These are phyloP conservation scores for Cerceris rybyensis DNA, from an alignment of 2,888 invertebrate species.

Conservation along the genomic window DNA sequence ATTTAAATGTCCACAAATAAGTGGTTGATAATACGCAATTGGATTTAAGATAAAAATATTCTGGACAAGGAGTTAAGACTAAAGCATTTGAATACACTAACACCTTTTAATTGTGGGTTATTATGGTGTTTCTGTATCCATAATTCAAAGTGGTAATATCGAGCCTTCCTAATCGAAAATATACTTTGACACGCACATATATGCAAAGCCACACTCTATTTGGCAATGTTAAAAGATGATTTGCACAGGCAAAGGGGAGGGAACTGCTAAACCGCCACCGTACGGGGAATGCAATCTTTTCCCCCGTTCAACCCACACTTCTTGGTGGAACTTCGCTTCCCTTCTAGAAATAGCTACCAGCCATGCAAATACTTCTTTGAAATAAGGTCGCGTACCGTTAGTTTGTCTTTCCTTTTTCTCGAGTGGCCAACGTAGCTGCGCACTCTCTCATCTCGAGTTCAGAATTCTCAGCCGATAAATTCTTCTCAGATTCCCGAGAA, in stretches of 20 bases:
- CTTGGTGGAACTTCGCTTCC: slow-evolving; percentile 29
- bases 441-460: slow-evolving; percentile 30
- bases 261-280: slow-evolving; percentile 2
- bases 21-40: too few relatives aligned
- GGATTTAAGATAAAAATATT: too few relatives aligned
- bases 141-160: neutral
- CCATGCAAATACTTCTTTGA: slow-evolving; percentile 64
- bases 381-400: slow-evolving; percentile 64
- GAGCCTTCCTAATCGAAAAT: neutral
- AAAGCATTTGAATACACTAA: too few relatives aligned
- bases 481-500: slow-evolving; percentile 60
- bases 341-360: slow-evolving; percentile 56
- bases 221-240: slow-evolving; percentile 21
- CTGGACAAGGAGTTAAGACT: too few relatives aligned
- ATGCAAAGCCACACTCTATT: neutral
- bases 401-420: slow-evolving; percentile 56
- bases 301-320: slow-evolving; percentile 7
- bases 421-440: slow-evolving; percentile 6
- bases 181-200: too few relatives aligned
- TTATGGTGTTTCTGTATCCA: too few relatives aligned
- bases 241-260: neutral
- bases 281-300: slow-evolving; percentile 47
- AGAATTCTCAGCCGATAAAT: slow-evolving; percentile 67
- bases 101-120: too few relatives aligned
- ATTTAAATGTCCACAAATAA: too few relatives aligned